Evolutionary conservation across 2,113 vertebrate species (phyloP), one percentile per base, ranked within the genome.

Genomic region (Megaceryle maxima): DNA sequence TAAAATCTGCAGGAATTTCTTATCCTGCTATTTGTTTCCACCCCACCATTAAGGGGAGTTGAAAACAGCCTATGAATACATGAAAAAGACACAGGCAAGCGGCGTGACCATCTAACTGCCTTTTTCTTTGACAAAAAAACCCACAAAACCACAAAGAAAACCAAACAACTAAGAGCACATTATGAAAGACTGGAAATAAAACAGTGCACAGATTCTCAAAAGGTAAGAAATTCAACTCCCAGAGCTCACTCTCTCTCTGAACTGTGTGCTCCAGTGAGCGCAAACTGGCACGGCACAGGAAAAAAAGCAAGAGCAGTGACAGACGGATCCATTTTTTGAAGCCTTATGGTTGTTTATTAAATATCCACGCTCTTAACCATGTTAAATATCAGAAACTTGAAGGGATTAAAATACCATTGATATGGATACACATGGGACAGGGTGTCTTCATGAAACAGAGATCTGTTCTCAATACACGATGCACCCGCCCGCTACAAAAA

Each of bases 381-480:
- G 6, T 59, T 63, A 56, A 57, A 5, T 72, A 51, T 13, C 75
- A 66, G 17, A 76, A 66, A 55, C 13, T 44, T 41, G 33, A 55
- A 51, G 20, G 11, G 17, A 29, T 57, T 84, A 29, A 59, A 84
- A 29, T 19, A 44, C 8, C 22, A 26, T 4, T 2, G 0, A 64
- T 7, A 84, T 0, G 5, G 64, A 62, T 15, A 46, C n/a, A 35
- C 10, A 33, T 0, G 4, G 5, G 16, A 24, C 16, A 50, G 11
- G 5, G 19, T 33, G 56, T 25, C 82, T 24, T 53, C 51, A 64
- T 1, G 43, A 37, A 75, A 90, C 9, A 31, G 0, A 14, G 13
- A 18, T 2, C 13, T 8, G 39, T 14, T n/a, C 7, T 4, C 31
- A 28, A 43, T 9, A 39, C 21, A 63, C 17, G 31, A 25, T 0